Percentiles rank a stretch among this genome's conserved stretches.
Evolutionary conservation across 2,113 vertebrate genomes (phyloP).

Genomic region (Gnathonemus longibarbis): DNA sequence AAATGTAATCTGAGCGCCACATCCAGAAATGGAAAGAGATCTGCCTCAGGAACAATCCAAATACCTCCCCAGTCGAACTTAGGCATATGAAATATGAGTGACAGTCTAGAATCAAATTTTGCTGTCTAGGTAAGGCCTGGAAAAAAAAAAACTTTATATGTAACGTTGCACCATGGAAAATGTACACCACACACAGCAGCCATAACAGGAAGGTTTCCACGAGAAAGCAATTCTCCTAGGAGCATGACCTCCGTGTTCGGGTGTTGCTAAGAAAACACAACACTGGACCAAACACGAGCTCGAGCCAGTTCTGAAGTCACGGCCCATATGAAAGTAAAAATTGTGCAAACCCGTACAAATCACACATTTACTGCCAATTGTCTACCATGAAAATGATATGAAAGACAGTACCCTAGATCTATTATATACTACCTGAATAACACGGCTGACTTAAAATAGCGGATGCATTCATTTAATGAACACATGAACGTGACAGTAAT

Average conservation of each 20-base stretch:
- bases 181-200: not conserved
- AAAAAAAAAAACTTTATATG: not conserved
- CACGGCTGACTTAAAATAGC: not conserved
- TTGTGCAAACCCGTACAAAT: not conserved
- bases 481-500: not conserved
- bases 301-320: slow-evolving; percentile 20
- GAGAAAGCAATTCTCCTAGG: not conserved
- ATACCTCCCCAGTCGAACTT: not conserved
- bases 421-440: not conserved
- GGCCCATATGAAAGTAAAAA: slow-evolving; percentile 4
- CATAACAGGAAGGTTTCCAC: slow-evolving; percentile 8
- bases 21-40: not conserved
- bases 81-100: not conserved
- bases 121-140: not conserved
- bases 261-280: slow-evolving; percentile 24
- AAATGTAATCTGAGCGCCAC: not conserved
- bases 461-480: not conserved
- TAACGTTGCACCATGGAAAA: not conserved
- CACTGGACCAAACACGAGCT: not conserved
- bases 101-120: not conserved
- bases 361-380: not conserved
- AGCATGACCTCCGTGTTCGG: not conserved
- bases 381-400: not conserved
- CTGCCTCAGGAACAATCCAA: not conserved
- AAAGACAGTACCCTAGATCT: not conserved